A percentile compares a stretch with the other conserved stretches of the same genome.
Evolutionary conservation across 2,113 vertebrate species (phyloP).

Genomic region (Melanerpes aurifrons): DNA sequence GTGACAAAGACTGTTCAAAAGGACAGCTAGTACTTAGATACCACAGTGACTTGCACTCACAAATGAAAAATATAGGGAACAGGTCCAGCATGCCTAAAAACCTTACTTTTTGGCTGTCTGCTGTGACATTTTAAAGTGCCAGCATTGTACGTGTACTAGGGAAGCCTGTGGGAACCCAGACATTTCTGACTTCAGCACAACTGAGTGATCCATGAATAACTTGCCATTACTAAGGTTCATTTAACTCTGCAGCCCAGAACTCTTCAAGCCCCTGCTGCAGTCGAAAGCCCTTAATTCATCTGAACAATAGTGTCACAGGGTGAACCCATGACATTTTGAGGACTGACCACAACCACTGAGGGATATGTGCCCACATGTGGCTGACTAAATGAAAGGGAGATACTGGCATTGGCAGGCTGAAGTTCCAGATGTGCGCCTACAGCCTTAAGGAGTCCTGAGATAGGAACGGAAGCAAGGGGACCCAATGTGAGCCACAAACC

Average conservation of each 20-base stretch:
- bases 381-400: not conserved
- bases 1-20: constrained; percentile 14
- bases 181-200: constrained; percentile 16
- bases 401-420: not conserved
- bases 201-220: not conserved
- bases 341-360: not conserved
- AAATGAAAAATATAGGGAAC: constrained; percentile 24
- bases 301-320: not conserved
- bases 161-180: not conserved
- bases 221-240: not conserved
- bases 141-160: not conserved
- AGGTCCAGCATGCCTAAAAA: not conserved
- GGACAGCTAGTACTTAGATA: constrained; percentile 52
- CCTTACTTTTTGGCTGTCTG: not conserved
- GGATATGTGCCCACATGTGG: not conserved
- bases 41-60: constrained; percentile 17
- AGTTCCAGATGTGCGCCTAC: not conserved
- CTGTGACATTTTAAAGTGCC: constrained; percentile 17
- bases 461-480: constrained; percentile 37
- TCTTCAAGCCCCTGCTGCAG: not conserved
- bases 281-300: not conserved
- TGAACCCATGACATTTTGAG: not conserved
- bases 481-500: not conserved
- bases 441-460: not conserved
- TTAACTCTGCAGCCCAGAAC: not conserved